Evolutionary conservation across 2,113 vertebrate species (phyloP), one percentile per base, ranked within the genome.

Genomic region (Xenopus laevis): DNA sequence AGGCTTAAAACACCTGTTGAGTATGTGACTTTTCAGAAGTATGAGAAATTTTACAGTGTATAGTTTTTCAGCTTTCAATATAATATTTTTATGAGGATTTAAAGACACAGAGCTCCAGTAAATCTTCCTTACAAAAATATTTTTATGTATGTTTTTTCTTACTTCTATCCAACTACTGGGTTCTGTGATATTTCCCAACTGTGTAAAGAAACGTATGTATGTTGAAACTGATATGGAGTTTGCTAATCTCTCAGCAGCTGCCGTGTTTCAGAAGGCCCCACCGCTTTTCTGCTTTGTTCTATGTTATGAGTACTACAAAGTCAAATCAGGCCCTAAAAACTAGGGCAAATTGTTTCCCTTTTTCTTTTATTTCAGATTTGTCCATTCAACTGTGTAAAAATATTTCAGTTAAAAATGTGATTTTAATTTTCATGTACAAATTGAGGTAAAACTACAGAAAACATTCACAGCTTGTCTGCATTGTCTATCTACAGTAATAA

Each of bases 1-100:
- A 13, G 66, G 74, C 60, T 77, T 70, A 63, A 57, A 27, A 52
- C 74, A 77, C 74, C 74, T 77, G 74, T 70, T 60, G n/a, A 50
- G 73, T 45, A 16, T 64, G 67, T 77, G 74, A 77, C 57, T 70
- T 77, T 70, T 55, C 15, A 64, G 11, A 57, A 55, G 55, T 64
- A 46, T 69, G 18, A 17, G 17, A 45, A 64, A 77, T 77, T 63
- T 77, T 77, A 69, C 74, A 70, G 47, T 63, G 20, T 52, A 18
- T 75, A 52, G 58, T 45, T 65, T 40, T 65, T 18, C 63, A 46
- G n/a, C 33, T 64, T 46, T n/a, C 17, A n/a, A 9, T n/a, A 55
- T 50, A n/a, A n/a, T 16, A 55, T 55, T 55, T n/a, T n/a, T 2
- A 55, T 16, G 15, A 55, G 15, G 11, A 13, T 12, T 50, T 10